Evolutionary conservation across 2,797 vertebrate species (phyloP), one percentile per base, ranked within the genome.

Genomic region (Novumbra hubbsi): DNA sequence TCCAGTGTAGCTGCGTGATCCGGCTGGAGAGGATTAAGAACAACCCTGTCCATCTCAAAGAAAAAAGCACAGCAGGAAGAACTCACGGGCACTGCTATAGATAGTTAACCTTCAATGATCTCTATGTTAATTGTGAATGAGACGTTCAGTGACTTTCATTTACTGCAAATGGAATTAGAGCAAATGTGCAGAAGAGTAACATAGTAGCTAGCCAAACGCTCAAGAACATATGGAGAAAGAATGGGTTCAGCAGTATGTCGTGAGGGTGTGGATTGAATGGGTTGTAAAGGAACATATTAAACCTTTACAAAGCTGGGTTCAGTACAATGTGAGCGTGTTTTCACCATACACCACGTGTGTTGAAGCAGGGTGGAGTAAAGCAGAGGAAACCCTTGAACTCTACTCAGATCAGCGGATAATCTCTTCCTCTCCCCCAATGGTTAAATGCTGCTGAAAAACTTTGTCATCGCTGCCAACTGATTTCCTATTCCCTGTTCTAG

Each of bases 311-410:
- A 60, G 12, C 55, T 14, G 6, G 11, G 21, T 60, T 12, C 55
- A 24, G 55, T 28, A 15, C 12, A 21, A 21, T 68, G 67, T 48
- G 38, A 21, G 66, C 15, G 41, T 50, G 21, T 28, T 48, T 67
- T 2, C 50, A 48, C 17, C 30, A 8, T 28, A 19, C 24, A 27
- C 6, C 11, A 21, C 15, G 68, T 86, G 84, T 76, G 60, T 68
- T n/a, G 0, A 2, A 2, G 34, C 66, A 81, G 73, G 72, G 74
- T 70, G 79, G 84, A 71, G 73, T 75, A 57, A 57, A 76, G 71
- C 85, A 78, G 84, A 71, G 73, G 74, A 62, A 62, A 76, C 68
- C 85, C 83, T 87, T 90, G 89, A 89, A 89, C 86, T 86, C 71
- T 81, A 79, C 72, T 83, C 85, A 78, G 71, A 79, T 73, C 65